These are phyloP conservation scores for Oceanodroma tethys DNA, from an alignment of 2,113 vertebrate genomes.

Conservation along the genomic window DNA sequence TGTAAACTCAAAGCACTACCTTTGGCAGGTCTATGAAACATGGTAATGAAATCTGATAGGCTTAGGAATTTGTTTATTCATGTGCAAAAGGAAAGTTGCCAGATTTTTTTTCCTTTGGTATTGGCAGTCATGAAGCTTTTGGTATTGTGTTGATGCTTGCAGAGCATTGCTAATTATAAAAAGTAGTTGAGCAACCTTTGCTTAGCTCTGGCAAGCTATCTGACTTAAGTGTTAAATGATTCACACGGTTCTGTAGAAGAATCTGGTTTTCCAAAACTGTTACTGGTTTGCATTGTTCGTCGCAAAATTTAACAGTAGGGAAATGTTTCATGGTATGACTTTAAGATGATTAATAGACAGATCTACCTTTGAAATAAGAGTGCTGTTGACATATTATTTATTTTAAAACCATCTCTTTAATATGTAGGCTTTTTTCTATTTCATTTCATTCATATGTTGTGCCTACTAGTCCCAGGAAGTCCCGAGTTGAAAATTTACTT, in stretches of 20 bases:
- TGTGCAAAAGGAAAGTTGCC: background rate
- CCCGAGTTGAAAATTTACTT: background rate
- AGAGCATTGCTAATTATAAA: slow-evolving; percentile 50
- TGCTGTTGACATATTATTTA: background rate
- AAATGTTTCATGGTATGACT: background rate
- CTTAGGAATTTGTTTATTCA: background rate
- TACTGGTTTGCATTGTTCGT: background rate
- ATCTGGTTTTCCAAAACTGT: background rate
- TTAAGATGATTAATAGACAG: background rate
- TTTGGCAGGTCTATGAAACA: background rate
- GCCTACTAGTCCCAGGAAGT: background rate
- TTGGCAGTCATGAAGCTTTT: background rate
- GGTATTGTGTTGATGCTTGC: background rate
- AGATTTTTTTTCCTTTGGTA: background rate
- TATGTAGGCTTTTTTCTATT: background rate
- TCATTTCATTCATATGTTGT: background rate
- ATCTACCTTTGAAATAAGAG: background rate
- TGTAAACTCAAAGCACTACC: background rate
- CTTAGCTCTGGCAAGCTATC: background rate
- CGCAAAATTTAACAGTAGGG: background rate
- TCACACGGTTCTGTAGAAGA: background rate
- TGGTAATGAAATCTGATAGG: background rate
- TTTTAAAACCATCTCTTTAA: background rate
- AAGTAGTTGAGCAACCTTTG: background rate
- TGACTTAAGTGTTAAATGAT: background rate